Conservation (phyloP, 2,113 vertebrate genomes). For the Rhynchopsitta pachyrhyncha region DNA sequence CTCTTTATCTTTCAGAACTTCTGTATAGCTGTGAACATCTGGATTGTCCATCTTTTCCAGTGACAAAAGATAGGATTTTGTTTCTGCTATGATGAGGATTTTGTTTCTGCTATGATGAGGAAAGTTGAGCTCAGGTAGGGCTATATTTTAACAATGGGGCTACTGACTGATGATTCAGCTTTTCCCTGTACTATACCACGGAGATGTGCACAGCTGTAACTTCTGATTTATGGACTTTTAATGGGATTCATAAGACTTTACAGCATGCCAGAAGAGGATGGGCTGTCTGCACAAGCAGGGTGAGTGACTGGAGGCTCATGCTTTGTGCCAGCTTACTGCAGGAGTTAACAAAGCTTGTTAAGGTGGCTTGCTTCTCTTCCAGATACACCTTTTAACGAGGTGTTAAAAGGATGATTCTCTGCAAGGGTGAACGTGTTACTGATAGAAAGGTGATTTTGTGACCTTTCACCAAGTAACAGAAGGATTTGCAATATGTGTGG, state of each 20-base stretch:
- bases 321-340: background rate
- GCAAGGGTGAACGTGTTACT: background rate
- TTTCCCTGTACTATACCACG: background rate
- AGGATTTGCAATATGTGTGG: background rate
- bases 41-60: background rate
- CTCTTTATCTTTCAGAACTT: background rate
- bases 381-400: background rate
- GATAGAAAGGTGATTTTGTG: background rate
- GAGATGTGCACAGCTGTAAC: background rate
- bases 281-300: background rate
- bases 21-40: background rate
- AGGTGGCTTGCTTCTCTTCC: background rate
- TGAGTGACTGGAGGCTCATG: background rate
- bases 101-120: background rate
- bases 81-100: background rate
- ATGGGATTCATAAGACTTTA: background rate
- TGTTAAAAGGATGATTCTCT: background rate
- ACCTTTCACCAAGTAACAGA: background rate
- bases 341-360: background rate
- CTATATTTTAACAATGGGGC: background rate
- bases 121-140: background rate
- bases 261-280: background rate
- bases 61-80: background rate
- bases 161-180: fast-evolving
- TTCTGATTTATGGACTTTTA: background rate